Conservation (phyloP, 2,797 vertebrate species). For the Tokudaia muenninki region DNA sequence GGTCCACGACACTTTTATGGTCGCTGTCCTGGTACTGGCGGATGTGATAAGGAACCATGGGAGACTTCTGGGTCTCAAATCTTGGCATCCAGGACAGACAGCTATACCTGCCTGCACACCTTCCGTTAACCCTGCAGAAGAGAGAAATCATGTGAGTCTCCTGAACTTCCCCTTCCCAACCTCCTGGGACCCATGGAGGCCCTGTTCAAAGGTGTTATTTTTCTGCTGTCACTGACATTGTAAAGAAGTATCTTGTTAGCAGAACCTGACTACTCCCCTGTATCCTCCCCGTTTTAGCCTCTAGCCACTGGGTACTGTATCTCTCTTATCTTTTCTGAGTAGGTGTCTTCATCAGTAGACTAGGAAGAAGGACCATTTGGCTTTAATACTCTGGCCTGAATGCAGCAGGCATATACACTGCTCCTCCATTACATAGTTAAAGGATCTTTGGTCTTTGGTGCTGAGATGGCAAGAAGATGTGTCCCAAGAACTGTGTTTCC, state of each 20-base stretch:
- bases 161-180: neutral
- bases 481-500: neutral
- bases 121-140: neutral
- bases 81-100: slow-evolving; percentile 2
- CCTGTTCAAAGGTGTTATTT: neutral
- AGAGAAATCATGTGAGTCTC: neutral
- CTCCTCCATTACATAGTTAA: too few species aligned
- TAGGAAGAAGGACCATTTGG: too few species aligned
- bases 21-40: slow-evolving; percentile 87
- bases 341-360: neutral
- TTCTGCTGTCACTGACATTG: neutral
- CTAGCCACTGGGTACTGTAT: neutral
- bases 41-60: slow-evolving; percentile 85
- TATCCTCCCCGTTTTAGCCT: neutral
- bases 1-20: slow-evolving; percentile 82
- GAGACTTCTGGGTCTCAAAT: neutral
- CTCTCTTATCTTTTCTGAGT: neutral
- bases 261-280: neutral
- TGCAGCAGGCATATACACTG: too few species aligned
- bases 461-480: neutral
- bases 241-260: neutral
- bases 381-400: too few species aligned
- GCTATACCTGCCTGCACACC: neutral
- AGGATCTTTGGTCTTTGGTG: neutral
- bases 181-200: neutral